Percentiles rank a stretch among this genome's conserved stretches.
Evolutionary conservation across 2,888 invertebrate genomes (phyloP).

Genomic region (Eupithecia pulchellata): DNA sequence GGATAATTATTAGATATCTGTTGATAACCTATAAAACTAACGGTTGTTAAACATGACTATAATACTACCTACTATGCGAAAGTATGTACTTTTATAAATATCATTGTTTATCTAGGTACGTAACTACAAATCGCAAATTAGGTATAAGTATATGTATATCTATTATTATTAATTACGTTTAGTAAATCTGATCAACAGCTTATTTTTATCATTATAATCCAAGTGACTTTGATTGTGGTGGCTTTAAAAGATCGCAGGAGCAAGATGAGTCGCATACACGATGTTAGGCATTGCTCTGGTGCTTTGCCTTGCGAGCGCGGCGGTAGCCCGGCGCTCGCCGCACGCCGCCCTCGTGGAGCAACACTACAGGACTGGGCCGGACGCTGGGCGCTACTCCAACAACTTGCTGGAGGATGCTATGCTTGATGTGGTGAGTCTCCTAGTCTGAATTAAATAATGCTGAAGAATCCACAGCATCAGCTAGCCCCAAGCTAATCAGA

Average conservation of each 20-base stretch:
- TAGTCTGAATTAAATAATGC: neutral
- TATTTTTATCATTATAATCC: slow-evolving; percentile 29
- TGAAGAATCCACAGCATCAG: too few species aligned
- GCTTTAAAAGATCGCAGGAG: slow-evolving; percentile 25
- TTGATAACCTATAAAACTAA: too few species aligned
- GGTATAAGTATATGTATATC: too few species aligned
- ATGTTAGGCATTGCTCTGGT: slow-evolving; percentile 43
- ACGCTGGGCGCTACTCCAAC: slow-evolving; percentile 50
- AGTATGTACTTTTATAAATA: too few species aligned
- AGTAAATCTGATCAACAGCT: slow-evolving; percentile 30
- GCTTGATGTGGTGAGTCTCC: slow-evolving; percentile 56
- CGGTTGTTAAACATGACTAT: too few species aligned
- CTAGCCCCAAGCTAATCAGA: too few species aligned
- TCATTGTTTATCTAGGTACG: neutral
- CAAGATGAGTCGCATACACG: neutral
- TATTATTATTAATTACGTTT: neutral
- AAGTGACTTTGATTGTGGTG: slow-evolving; percentile 25
- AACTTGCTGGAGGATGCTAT: slow-evolving; percentile 59
- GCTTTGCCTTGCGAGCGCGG: slow-evolving; percentile 32
- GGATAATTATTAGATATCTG: too few species aligned
- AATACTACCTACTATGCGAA: too few species aligned
- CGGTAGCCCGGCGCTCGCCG: slow-evolving; percentile 47
- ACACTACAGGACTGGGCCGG: slow-evolving; percentile 42
- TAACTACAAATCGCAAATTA: neutral
- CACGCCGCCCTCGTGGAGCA: slow-evolving; percentile 52